Conservation (phyloP, 2,113 vertebrate species). For the Coregonus clupeaformis region DNA sequence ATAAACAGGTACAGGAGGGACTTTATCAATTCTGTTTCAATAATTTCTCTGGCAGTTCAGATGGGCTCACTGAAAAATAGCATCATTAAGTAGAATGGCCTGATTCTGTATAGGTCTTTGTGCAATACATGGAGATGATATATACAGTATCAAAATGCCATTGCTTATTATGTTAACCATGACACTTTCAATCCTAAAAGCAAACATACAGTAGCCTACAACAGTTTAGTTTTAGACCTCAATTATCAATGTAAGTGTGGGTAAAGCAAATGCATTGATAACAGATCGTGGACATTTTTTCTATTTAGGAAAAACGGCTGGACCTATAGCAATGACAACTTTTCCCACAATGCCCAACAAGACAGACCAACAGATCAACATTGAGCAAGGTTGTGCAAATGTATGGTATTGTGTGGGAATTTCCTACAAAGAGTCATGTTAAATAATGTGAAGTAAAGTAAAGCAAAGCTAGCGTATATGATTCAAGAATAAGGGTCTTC, state of each 20-base stretch:
- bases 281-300: slow-evolving; percentile 2
- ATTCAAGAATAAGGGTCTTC: slow-evolving; percentile 19
- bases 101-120: not conserved
- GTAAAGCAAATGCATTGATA: slow-evolving; percentile 14
- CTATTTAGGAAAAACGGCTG: not conserved
- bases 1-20: not conserved
- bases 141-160: slow-evolving; percentile 21
- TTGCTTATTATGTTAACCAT: not conserved
- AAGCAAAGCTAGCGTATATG: not conserved
- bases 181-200: not conserved
- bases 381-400: not conserved
- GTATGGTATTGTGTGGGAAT: not conserved
- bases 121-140: slow-evolving; percentile 6
- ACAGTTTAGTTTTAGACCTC: slow-evolving; percentile 19
- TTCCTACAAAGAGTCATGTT: slow-evolving; percentile 8
- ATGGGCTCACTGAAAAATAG: slow-evolving; percentile 45
- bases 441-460: slow-evolving; percentile 6
- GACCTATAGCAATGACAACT: slow-evolving; percentile 18
- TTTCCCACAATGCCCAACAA: slow-evolving; percentile 9
- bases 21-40: not conserved
- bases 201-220: not conserved
- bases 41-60: slow-evolving; percentile 44
- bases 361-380: not conserved
- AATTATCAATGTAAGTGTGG: slow-evolving; percentile 9
- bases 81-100: slow-evolving; percentile 17